Base-by-base conservation (phyloP, 2,113 vertebrate species). In the Mirounga angustirostris region DNA sequence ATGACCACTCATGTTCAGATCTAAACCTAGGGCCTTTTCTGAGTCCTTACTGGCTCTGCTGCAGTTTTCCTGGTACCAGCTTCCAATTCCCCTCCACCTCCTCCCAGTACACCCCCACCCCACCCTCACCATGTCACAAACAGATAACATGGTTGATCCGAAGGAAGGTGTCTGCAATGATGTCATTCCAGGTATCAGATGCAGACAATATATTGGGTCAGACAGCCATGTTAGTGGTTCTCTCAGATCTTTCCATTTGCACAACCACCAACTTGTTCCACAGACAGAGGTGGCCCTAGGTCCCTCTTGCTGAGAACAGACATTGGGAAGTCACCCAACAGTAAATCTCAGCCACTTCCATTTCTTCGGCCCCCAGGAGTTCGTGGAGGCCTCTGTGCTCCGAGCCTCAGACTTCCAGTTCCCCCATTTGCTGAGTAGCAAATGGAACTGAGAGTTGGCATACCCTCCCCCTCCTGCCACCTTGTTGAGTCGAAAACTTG, bases 381-480 rank as follows among this genome's bases (percentile, higher is more conserved):
- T 36, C 80, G 11, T 65, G 15, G 52, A 78, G 58, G 21, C 28
- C 58, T 36, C 33, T 22, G 65, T 8, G 18, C 78, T 83, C 33
- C 12, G 56, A 1, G 36, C 63, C 81, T 54, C 28, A 15, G 18
- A 73, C 7, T 33, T 56, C 7, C 0, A 0, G n/a, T 54, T 50
- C 36, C 43, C 9, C 5, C 52, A 3, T 54, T 43, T 59, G 19
- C 54, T 0, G 18, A 65, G 43, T 30, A 30, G 54, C 54, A 24
- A 50, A 54, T 22, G 50, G 36, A 94, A 40, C 6, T n/a, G 43
- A 76, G 30, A 7, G 30, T 89, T 74, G 43, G 74, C 11, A 0
- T 14, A 10, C 12, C 0, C n/a, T 30, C 7, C 74, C 54, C 6
- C 13, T 21, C 50, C 18, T 1, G 7, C 33, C 4, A 4, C 28